Base-by-base conservation (phyloP, 2,888 invertebrate genomes). In the Cosmia trapezina region DNA sequence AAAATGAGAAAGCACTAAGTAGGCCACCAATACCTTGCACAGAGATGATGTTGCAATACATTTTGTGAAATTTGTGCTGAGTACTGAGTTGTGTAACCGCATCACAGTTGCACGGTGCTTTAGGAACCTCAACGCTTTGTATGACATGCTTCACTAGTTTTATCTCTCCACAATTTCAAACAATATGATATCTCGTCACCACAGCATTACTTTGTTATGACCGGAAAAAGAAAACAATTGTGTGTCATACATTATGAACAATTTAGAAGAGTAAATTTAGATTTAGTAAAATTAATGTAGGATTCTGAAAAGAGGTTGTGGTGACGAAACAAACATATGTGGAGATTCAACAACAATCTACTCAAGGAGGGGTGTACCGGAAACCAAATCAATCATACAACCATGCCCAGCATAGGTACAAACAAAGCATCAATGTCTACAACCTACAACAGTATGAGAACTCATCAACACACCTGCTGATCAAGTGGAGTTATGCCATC, bases 271-370 rank as follows among this genome's bases (percentile, higher is more conserved):
- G 45, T 17, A 49, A 2, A 17, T 57, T 60, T 1, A 43, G 17
- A 64, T 43, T 19, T 51, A 7, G 5, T 57, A 17, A 19, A 19
- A 19, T 17, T 0, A 28, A 63, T 4, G 4, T 0, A 28, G 37
- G 37, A 17, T n/a, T 57, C 22, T 33, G 7, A 63, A 28, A 79
- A 79, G 71, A 76, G 72, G 70, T 77, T 82, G 88, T 90, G 93
- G 92, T 92, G 93, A 94, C 90, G 87, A 92, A 91, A 92, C 82
- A 89, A 93, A 91, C 94, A 95, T 94, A 93, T 93, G 92, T 86
- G 91, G 91, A 93, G 91, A 78, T 91, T 91, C 89, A 89, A 86
- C 72, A 76, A 69, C 64, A 62, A 74, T 72, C 60, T 60, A 70
- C 73, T 64, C 61, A 82, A 82, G 63, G 66, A 80, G 49, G 64